Conservation (phyloP, 2,888 invertebrate genomes). For the Melanostoma scalare region DNA sequence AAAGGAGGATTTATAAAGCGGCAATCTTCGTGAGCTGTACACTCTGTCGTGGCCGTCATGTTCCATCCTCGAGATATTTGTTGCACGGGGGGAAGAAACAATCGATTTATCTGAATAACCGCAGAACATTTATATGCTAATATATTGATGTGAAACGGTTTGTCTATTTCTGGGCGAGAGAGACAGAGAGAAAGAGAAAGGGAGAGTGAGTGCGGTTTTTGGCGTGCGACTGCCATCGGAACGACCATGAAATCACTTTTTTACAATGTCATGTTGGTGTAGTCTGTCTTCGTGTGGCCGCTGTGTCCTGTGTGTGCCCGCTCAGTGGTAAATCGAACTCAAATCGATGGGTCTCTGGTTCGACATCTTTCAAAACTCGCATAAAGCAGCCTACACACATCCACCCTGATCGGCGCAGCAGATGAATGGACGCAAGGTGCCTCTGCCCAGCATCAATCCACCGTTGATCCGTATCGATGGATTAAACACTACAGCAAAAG, state of each 20-base stretch:
- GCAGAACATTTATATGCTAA: conserved; percentile 73
- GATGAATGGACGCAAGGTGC: conserved; percentile 54
- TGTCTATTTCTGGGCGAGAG: conserved; percentile 18
- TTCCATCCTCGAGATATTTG: conserved; percentile 28
- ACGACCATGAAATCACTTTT: conserved; percentile 65
- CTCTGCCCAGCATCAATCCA: conserved; percentile 56
- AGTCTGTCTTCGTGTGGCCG: conserved; percentile 48
- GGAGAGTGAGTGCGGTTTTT: conserved; percentile 17
- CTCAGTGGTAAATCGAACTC: conserved; percentile 61
- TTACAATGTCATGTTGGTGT: conserved; percentile 63
- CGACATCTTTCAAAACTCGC: conserved; percentile 53
- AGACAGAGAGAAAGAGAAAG: background rate
- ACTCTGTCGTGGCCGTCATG: conserved; percentile 42
- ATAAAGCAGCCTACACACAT: conserved; percentile 61
- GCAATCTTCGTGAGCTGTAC: conserved; percentile 45
- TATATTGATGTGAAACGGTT: conserved; percentile 59
- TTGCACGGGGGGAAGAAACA: conserved; percentile 44
- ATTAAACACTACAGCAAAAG: conserved; percentile 57
- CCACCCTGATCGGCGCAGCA: conserved; percentile 12
- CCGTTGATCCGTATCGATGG: conserved; percentile 65
- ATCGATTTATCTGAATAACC: conserved; percentile 72
- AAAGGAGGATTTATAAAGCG: conserved; percentile 72
- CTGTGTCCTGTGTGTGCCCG: conserved; percentile 45
- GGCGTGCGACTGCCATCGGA: conserved; percentile 10
- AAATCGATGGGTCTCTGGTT: conserved; percentile 62